These are phyloP conservation scores for Drosophila aldrichi DNA, from an alignment of 2,888 invertebrate species.

Conservation along the genomic window DNA sequence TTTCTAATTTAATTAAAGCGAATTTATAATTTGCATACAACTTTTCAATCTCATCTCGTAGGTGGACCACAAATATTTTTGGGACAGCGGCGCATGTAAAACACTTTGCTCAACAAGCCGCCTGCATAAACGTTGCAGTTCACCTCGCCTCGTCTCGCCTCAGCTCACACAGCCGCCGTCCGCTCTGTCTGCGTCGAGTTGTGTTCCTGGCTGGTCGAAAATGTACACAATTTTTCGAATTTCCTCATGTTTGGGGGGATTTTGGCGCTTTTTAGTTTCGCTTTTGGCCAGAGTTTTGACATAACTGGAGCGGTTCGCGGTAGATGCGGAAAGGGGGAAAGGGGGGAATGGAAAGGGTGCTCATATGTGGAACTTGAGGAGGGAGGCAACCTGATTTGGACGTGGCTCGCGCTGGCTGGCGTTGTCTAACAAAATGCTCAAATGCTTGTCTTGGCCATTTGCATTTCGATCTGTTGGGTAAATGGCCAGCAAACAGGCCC, in stretches of 20 bases:
- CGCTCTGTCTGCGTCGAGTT: slow-evolving; percentile 4
- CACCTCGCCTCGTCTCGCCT: not conserved
- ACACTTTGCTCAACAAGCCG: slow-evolving; percentile 73
- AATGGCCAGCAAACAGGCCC: slow-evolving; percentile 55
- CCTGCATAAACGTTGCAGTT: slow-evolving; percentile 6
- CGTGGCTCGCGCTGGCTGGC: slow-evolving; percentile 39
- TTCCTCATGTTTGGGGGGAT: slow-evolving; percentile 59
- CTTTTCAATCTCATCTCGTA: slow-evolving; percentile 10
- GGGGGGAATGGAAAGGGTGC: not conserved
- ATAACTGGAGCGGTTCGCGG: slow-evolving; percentile 71
- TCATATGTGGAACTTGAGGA: slow-evolving; percentile 9
- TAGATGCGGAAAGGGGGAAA: slow-evolving; percentile 8
- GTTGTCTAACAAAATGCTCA: slow-evolving; percentile 76
- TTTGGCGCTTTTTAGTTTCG: slow-evolving; percentile 42
- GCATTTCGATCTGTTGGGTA: slow-evolving; percentile 80
- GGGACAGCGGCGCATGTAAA: slow-evolving; percentile 46
- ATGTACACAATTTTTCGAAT: slow-evolving; percentile 41
- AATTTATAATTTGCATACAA: not conserved
- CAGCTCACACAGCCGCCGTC: not conserved
- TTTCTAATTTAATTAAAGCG: not conserved
- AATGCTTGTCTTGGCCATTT: slow-evolving; percentile 76
- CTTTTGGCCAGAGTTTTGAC: slow-evolving; percentile 64
- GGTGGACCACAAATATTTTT: not conserved
- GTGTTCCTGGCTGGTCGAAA: slow-evolving; percentile 39
- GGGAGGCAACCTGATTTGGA: slow-evolving; percentile 70